Evolutionary conservation across 2,113 vertebrate species (phyloP).

Genomic region (Neopipo cinnamomea): DNA sequence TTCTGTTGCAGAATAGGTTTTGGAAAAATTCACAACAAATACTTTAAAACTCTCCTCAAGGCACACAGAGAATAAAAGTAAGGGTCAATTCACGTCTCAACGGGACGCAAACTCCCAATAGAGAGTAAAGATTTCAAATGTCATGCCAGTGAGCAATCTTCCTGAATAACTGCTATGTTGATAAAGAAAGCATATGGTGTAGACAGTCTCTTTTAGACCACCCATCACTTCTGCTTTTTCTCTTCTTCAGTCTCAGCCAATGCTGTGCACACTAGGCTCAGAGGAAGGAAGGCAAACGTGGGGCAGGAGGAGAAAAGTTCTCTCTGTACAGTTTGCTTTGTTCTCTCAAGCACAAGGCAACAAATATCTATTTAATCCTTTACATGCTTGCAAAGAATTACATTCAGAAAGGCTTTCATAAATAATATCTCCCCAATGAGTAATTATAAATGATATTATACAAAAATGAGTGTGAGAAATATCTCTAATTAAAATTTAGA

Average conservation of each 20-base stretch:
- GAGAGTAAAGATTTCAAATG: neutral
- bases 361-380: neutral
- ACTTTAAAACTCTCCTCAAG: neutral
- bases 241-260: neutral
- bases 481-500: too few relatives aligned
- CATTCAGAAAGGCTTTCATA: slow-evolving; percentile 20
- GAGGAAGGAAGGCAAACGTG: neutral
- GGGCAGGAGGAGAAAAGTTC: neutral
- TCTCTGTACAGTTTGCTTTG: neutral
- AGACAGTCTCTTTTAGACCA: neutral
- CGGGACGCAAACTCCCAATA: neutral
- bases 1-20: neutral
- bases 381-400: neutral
- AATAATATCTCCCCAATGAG: neutral
- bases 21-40: neutral
- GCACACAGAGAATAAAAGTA: neutral
- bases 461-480: too few relatives aligned
- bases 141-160: neutral
- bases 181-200: neutral
- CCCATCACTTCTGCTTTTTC: neutral
- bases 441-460: slow-evolving; percentile 9
- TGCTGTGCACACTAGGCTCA: neutral
- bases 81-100: neutral
- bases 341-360: neutral
- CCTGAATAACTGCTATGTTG: neutral